Evolutionary conservation across 1,140 invertebrate species (phyloP), one percentile per base, ranked within the genome.

Genomic region (Zaprionus gabonicus): DNA sequence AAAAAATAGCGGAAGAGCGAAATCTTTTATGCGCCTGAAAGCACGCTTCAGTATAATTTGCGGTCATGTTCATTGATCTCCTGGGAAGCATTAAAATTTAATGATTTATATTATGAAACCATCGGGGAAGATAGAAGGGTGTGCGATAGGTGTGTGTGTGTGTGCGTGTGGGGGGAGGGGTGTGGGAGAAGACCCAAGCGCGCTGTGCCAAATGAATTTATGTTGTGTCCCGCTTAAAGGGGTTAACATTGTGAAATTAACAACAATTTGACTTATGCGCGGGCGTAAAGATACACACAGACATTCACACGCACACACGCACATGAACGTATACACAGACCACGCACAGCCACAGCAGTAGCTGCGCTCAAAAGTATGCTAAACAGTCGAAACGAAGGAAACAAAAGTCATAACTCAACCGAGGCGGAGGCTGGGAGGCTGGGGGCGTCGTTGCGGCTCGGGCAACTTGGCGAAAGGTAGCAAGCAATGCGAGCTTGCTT

Each of bases 1-100:
- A 51, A 23, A 23, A 49, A 63, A 67, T 34, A 53, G 44, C 25
- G 25, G 13, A 17, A 34, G 49, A 36, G 44, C 10, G 76, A 82
- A 88, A 88, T 90, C 85, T 90, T 90, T 90, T 75, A 82, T 78
- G 76, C 81, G 85, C 59, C 86, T 85, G 85, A 90, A 82, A 90
- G 85, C 85, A 90, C 85, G 85, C 85, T 90, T 90, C 85, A 85
- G 81, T 90, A 90, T 90, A 90, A 90, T 90, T 90, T 90, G 85
- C 85, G 85, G 85, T 90, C 86, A 90, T 90, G 85, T 90, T 90
- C 85, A 90, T 90, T 90, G 85, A 90, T 90, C 85, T 90, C 85
- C 85, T 90, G 85, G 85, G 85, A 90, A 90, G 85, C 85, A 90
- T 90, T 90, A 90, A 90, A 87, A 91, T 90, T 90, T 90, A 90